Base-by-base conservation (phyloP, 2,888 invertebrate species). In the Polymixis lichenea region DNA sequence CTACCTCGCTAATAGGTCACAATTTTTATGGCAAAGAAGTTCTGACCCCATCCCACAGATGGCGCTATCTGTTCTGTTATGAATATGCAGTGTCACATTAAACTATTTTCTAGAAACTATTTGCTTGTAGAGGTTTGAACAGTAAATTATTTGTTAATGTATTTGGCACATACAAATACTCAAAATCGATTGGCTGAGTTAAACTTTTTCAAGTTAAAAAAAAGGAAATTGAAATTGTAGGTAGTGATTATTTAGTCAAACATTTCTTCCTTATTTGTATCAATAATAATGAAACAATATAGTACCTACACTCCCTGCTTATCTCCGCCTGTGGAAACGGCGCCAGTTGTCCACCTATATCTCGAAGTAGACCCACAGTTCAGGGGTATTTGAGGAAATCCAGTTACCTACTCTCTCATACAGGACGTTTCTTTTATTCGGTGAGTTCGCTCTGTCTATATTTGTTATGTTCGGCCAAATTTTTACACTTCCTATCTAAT, bases 321-420 rank as follows among this genome's bases (percentile, higher is more conserved):
- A 65, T 65, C 77, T 56, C 51, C 55, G 61, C 70, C 71, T 75
- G 51, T 72, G 69, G 49, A 72, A 82, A 75, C 72, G 91, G 86
- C 92, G 92, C 92, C 94, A 91, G 92, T 93, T 93, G 93, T 89
- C 93, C 89, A 75, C 84, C 90, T 88, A 93, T 88, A 93, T 94
- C 91, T 95, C 94, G 94, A 91, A 93, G 93, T 92, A 93, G 91
- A 90, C 91, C 90, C 94, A 92, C 93, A 93, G 92, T 82, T 82
- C 83, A 82, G 90, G 92, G 91, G 90, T 92, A 93, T 94, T 93
- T 93, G 91, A 89, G 86, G 87, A 91, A 92, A 94, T 93, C 91
- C 90, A 93, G 93, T 93, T 91, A 92, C 11, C 43, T 46, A 46
- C 86, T 77, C 51, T 49, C 32, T 60, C 38, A 51, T 92, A 94